Conservation (phyloP, 2,888 invertebrate genomes). For the Cephus spinipes region DNA sequence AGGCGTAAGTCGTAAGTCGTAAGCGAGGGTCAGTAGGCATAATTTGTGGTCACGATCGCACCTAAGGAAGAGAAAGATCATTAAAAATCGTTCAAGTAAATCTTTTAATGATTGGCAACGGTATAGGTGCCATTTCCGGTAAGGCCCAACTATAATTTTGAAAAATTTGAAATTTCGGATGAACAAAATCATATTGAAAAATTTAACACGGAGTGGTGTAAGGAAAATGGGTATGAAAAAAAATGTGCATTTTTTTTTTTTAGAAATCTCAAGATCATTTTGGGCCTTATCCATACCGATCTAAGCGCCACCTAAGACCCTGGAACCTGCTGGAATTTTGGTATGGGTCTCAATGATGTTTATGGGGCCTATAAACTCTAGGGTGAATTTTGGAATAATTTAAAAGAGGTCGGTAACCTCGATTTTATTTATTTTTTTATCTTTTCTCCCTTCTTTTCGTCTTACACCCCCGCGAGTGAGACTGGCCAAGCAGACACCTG, state of each 20-base stretch:
- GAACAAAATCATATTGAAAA: background rate
- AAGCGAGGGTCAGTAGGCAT: background rate
- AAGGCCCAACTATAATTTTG: background rate
- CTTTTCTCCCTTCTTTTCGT: background rate
- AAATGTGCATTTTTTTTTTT: background rate
- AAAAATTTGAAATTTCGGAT: background rate
- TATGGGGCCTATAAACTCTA: background rate
- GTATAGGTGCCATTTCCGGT: background rate
- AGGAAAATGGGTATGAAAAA: background rate
- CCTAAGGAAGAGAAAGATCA: background rate
- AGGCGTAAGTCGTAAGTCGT: background rate
- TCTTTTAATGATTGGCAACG: background rate
- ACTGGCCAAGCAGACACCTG: background rate
- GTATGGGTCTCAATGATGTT: background rate
- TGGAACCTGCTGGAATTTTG: background rate
- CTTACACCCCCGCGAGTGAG: background rate
- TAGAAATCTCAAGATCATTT: background rate
- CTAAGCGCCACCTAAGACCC: background rate
- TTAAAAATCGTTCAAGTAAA: slow-evolving; percentile 16
- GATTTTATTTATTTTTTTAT: background rate
- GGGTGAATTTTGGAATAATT: background rate
- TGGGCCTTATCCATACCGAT: background rate
- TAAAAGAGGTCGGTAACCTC: background rate
- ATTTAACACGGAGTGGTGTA: background rate
- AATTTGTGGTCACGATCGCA: slow-evolving; percentile 4